phyloP scores from a whole-genome alignment of 1,140 invertebrate genomes.

The Platyscapa corneri region DNA sequence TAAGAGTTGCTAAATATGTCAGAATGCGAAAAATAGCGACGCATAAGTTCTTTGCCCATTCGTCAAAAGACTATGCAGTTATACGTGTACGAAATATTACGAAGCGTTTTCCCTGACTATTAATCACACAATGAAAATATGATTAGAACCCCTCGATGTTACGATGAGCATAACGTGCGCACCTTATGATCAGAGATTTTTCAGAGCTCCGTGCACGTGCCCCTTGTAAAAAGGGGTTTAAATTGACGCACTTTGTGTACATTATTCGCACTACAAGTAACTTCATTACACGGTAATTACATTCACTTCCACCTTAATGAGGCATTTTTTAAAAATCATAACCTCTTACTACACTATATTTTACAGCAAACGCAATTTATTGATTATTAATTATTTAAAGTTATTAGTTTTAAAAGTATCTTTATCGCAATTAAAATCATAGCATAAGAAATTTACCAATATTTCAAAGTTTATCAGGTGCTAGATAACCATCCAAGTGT shows the following conservation, averaged over 20 bases:
- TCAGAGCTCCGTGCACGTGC: slow-evolving; percentile 26
- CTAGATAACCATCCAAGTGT: too few relatives aligned
- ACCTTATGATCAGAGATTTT: slow-evolving; percentile 42
- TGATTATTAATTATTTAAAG: neutral
- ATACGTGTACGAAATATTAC: neutral
- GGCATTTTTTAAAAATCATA: slow-evolving; percentile 18
- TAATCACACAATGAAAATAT: slow-evolving; percentile 41
- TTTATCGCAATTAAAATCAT: too few relatives aligned
- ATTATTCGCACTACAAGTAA: slow-evolving; percentile 27
- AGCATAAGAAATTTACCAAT: too few relatives aligned
- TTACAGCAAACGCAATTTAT: neutral
- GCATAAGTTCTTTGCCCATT: neutral
- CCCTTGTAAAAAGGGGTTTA: slow-evolving; percentile 30
- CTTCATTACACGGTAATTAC: slow-evolving; percentile 22
- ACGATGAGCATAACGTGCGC: neutral
- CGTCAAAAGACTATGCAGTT: neutral
- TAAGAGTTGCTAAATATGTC: slow-evolving; percentile 3
- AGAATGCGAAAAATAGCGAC: neutral
- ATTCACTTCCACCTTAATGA: slow-evolving; percentile 34
- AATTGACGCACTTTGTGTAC: slow-evolving; percentile 42
- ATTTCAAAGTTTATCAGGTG: too few relatives aligned
- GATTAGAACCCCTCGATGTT: slow-evolving; percentile 38
- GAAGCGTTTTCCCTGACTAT: slow-evolving; percentile 17
- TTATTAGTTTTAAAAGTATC: neutral
- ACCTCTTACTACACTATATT: neutral